Base-by-base conservation (phyloP, 2,113 vertebrate genomes). In the Etheostoma spectabile region DNA sequence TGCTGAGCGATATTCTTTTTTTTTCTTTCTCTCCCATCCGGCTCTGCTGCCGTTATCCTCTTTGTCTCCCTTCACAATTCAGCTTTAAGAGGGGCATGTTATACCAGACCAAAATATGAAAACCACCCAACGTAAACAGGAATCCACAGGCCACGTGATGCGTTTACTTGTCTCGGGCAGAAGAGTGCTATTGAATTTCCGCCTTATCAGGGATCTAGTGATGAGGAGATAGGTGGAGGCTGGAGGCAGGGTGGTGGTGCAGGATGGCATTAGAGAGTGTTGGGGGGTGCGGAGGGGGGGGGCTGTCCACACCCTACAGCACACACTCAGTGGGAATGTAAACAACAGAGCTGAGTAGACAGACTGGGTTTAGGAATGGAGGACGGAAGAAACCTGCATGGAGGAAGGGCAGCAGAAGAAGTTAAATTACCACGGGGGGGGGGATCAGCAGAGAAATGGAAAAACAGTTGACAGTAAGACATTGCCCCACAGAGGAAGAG, bases 321-420 rank as follows among this genome's bases (percentile, higher is more conserved):
- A 89, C 48, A 68, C 62, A 83, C 86, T 86, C 68, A 85, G 19
- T 0, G 81, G 79, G 88, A 93, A 93, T 90, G 91, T 93, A 93
- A 94, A 94, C 93, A 94, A 88, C 79, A 52, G 70, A 56, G 76
- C 49, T 87, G 80, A 88, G 85, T 84, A 93, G 84, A 72, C 78
- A 72, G 46, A 74, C 52, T 46, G 10, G 45, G 55, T 57, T 12
- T 42, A 56, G 76, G 53, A 65, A 69, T 38, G 78, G 56, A 55
- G 77, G 74, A 71, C 55, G 72, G 67, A 24, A 24, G 55, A 61
- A 82, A 79, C 46, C 52, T 64, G 62, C 86, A 53, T 66, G 86
- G 77, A 82, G 70, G 79, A 72, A 78, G 74, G 77, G 75, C 75
- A 65, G 60, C 71, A 67, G 65, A 24, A 70, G 68, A 84, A 46